Evolutionary conservation across 2,113 vertebrate species (phyloP).

Genomic region (Marmota monax): DNA sequence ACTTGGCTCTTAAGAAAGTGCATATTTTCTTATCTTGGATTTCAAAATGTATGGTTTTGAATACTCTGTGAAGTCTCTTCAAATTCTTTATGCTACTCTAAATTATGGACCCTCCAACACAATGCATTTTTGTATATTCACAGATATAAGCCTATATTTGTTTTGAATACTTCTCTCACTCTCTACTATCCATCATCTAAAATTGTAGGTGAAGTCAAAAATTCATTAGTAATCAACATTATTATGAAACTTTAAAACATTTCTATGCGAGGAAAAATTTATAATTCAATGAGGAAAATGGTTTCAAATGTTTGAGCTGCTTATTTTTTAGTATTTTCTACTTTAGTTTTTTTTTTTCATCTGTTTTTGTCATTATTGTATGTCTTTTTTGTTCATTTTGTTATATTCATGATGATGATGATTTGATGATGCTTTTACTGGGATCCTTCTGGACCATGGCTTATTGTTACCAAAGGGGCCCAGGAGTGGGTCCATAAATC

Average conservation of each 20-base stretch:
- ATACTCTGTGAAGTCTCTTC: slow-evolving; percentile 48
- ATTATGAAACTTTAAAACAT: slow-evolving; percentile 62
- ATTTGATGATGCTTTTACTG: not conserved
- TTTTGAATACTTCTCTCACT: not conserved
- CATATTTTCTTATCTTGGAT: slow-evolving; percentile 83
- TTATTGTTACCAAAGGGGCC: slow-evolving; percentile 65
- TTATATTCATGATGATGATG: not conserved
- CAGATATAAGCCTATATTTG: not conserved
- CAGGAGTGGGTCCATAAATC: not conserved
- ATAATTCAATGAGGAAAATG: slow-evolving; percentile 56
- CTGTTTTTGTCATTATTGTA: slow-evolving; percentile 5
- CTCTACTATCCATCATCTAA: not conserved
- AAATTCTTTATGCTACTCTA: slow-evolving; percentile 1
- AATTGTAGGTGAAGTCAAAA: not conserved
- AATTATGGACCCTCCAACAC: slow-evolving; percentile 16
- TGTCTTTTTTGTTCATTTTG: not conserved
- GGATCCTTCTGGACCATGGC: not conserved
- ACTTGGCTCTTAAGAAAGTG: slow-evolving; percentile 83
- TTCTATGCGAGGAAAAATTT: not conserved
- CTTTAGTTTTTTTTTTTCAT: not conserved
- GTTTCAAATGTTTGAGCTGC: slow-evolving; percentile 66
- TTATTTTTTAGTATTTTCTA: slow-evolving; percentile 62
- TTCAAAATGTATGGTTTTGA: slow-evolving; percentile 58
- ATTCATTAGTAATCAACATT: slow-evolving; percentile 67
- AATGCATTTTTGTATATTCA: not conserved